Base-by-base conservation (phyloP, 2,888 invertebrate species). In the Ectropis crepuscularia region DNA sequence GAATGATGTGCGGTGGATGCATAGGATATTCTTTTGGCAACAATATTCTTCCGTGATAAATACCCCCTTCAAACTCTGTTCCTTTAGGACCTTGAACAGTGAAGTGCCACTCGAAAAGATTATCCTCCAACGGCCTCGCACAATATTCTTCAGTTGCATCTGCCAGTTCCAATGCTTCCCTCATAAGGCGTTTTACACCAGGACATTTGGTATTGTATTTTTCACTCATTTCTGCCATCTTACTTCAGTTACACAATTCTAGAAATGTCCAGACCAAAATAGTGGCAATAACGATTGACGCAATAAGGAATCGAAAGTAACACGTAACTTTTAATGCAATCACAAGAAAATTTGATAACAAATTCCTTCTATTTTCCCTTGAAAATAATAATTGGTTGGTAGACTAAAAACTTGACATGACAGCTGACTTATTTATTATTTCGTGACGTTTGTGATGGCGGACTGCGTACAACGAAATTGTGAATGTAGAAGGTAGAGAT, bases 31-130 rank as follows among this genome's bases (percentile, higher is more conserved):
- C 98, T 58, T 97, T 95, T 0, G 99, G 99, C 70, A 99, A 91
- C 63, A 98, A 90, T 82, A 99, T 98, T 74, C 98, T 94, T 5
- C 98, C 99, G 85, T 99, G 99, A 85, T 98, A 99, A 69, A 97
- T 94, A 42, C 99, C 99, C 65, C 96, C 96, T 75, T 97, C 97
- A 87, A 98, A 99, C 74, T 98, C 98, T 0, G 97, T 96, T 36
- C 96, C 96, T 57, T 95, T 95, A 2, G 98, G 98, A 6, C 98
- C 99, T 78, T 96, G 94, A 5, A 99, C 96, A 0, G 98, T 99
- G 83, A 99, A 99, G 87, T 99, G 99, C 99, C 99, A 99, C 85
- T 99, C 99, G 86, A 99, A 99, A 57, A 99, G 91, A 88, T 99
- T 99, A 83, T 99, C 98, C 86, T 98, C 98, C 53, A 98, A 87